Evolutionary conservation across 2,797 vertebrate species (phyloP), one percentile per base, ranked within the genome.

Genomic region (Phataginus tetradactyla): DNA sequence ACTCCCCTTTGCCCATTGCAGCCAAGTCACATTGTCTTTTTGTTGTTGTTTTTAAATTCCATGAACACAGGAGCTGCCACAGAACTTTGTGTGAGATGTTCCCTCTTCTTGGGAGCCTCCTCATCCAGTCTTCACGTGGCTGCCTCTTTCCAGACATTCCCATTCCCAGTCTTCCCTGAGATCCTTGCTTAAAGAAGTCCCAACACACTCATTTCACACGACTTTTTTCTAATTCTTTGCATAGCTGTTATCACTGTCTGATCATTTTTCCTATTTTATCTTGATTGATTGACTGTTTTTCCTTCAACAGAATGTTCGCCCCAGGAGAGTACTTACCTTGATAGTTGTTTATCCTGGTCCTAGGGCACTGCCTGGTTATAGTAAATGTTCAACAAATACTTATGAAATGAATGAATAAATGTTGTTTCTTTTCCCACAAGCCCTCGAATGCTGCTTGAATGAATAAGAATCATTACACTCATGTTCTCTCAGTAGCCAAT

Each of bases 321-420:
- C 3, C 7, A 11, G 11, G 20, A 71, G 6, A 75, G 20, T 15
- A 25, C 85, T 92, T 66, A 86, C 51, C 83, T 95, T 89, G 32
- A 49, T 86, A 94, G 92, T 92, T 96, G 20, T 95, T 91, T 92
- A 86, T 69, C 3, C 21, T n/a, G 75, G 21, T 71, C 39, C 25
- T 66, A 93, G 61, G 13, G 68, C 32, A 85, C 4, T 92, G 23
- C 18, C 75, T 75, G 23, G 17, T 17, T 86, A 74, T 51, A 53
- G 57, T 75, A 94, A 95, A 79, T 25, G 27, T 27, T 96, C 57
- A 92, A 81, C 29, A 90, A 86, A 83, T 89, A 91, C 83, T 95
- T 97, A 59, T 57, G 39, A 83, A 59, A 92, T 86, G 53, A 93
- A 59, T 42, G 11, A 74, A 91, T 66, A 93, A 78, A 72, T 61